phyloP scores from a whole-genome alignment of 2,797 vertebrate genomes.

The Siniperca obscura region DNA sequence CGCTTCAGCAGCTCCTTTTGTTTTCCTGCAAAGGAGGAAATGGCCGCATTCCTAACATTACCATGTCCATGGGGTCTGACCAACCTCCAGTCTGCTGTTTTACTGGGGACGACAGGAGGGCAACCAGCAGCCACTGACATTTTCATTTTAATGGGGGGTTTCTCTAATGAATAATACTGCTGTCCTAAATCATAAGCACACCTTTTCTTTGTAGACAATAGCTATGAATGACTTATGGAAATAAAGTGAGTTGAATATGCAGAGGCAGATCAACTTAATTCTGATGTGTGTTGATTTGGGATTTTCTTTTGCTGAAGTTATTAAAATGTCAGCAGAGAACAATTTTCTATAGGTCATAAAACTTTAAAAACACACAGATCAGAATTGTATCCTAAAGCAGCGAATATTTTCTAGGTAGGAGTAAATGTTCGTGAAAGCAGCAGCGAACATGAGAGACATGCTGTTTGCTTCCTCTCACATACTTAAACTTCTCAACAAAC shows the following conservation, averaged over 20 bases:
- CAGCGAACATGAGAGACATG: background rate
- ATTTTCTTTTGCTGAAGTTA: background rate
- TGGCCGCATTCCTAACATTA: slow-evolving; percentile 89
- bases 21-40: slow-evolving; percentile 87
- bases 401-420: background rate
- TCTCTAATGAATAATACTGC: slow-evolving; percentile 68
- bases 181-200: slow-evolving; percentile 50
- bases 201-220: slow-evolving; percentile 38
- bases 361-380: background rate
- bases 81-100: slow-evolving; percentile 73
- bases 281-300: background rate
- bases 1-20: slow-evolving; percentile 84
- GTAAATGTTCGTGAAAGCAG: background rate
- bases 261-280: background rate
- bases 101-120: slow-evolving; percentile 62
- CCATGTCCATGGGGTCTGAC: slow-evolving; percentile 85
- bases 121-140: slow-evolving; percentile 40
- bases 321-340: background rate
- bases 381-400: background rate
- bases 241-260: slow-evolving; percentile 17
- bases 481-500: slow-evolving; percentile 23
- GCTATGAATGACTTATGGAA: slow-evolving; percentile 22
- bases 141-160: slow-evolving; percentile 68
- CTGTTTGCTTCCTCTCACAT: background rate
- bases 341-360: background rate